phyloP scores from a whole-genome alignment of 2,888 invertebrate species.

The Troides helena region DNA sequence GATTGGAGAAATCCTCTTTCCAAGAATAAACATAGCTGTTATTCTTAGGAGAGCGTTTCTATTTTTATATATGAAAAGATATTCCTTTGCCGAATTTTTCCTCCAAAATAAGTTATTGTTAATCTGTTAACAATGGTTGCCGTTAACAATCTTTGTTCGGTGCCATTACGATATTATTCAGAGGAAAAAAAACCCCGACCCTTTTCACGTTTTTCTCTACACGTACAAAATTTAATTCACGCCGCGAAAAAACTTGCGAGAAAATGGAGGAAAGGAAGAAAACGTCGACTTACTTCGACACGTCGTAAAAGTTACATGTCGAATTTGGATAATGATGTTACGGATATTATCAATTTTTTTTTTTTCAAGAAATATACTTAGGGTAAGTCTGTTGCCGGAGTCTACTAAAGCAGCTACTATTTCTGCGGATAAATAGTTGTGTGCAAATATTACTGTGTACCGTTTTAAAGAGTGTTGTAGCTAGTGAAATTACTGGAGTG shows the following conservation, averaged over 20 bases:
- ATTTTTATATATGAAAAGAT: too few relatives aligned
- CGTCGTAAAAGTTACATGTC: neutral
- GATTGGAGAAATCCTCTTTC: too few relatives aligned
- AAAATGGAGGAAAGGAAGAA: neutral
- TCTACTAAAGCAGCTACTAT: too few relatives aligned
- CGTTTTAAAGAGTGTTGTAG: too few relatives aligned
- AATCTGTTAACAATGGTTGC: neutral
- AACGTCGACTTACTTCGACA: neutral
- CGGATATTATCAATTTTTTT: neutral
- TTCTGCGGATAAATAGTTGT: too few relatives aligned
- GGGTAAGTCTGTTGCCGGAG: too few relatives aligned
- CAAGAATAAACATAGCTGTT: too few relatives aligned
- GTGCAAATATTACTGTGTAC: too few relatives aligned
- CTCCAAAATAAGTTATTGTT: neutral
- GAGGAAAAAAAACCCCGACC: neutral
- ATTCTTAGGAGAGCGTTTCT: too few relatives aligned
- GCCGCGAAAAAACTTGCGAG: neutral
- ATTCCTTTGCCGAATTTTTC: neutral
- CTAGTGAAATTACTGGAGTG: too few relatives aligned
- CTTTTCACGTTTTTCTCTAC: neutral
- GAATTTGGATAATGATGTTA: neutral
- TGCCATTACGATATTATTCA: neutral
- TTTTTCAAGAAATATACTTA: too few relatives aligned
- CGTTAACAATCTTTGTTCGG: neutral
- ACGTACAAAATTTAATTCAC: conserved; percentile 1